A percentile compares a stretch with the other conserved stretches of the same genome.
These are phyloP conservation scores for Pteronotus mesoamericanus DNA, from an alignment of 2,797 vertebrate species.

Conservation along the genomic window DNA sequence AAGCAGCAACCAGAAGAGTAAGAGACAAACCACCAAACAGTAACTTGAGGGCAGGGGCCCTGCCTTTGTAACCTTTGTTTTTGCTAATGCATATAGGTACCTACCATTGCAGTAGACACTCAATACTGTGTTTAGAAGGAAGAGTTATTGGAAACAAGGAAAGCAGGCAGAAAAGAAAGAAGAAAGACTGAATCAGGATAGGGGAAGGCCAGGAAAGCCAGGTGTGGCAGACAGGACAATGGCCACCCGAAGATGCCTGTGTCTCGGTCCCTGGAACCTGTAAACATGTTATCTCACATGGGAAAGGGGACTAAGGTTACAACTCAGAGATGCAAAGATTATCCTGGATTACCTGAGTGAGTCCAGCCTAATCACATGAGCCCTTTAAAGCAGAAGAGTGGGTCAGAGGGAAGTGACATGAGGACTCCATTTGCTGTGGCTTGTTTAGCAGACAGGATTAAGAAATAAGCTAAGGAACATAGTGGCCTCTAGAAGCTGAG, in stretches of 20 bases:
- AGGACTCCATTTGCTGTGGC: neutral
- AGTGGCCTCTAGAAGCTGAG: neutral
- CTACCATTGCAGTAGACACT: neutral
- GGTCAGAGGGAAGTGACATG: neutral
- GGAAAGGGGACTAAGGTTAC: neutral
- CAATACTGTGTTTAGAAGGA: neutral
- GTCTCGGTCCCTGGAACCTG: neutral
- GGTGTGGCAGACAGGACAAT: neutral
- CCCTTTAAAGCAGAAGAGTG: neutral
- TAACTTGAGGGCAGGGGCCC: neutral
- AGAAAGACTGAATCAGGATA: neutral
- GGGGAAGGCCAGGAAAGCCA: neutral
- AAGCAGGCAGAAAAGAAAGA: neutral
- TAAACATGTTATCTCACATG: neutral
- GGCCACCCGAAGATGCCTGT: neutral
- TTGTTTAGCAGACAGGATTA: neutral
- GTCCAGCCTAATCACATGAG: neutral
- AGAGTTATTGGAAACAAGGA: neutral
- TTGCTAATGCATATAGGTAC: neutral
- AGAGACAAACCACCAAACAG: neutral
- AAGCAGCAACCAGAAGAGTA: neutral
- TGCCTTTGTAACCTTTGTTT: neutral
- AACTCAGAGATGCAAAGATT: neutral
- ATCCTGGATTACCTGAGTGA: neutral
- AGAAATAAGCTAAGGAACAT: neutral